Percentiles rank a stretch among this genome's conserved stretches.
Conservation (phyloP, 2,797 vertebrate genomes). For the Microctenopoma lineatum region DNA sequence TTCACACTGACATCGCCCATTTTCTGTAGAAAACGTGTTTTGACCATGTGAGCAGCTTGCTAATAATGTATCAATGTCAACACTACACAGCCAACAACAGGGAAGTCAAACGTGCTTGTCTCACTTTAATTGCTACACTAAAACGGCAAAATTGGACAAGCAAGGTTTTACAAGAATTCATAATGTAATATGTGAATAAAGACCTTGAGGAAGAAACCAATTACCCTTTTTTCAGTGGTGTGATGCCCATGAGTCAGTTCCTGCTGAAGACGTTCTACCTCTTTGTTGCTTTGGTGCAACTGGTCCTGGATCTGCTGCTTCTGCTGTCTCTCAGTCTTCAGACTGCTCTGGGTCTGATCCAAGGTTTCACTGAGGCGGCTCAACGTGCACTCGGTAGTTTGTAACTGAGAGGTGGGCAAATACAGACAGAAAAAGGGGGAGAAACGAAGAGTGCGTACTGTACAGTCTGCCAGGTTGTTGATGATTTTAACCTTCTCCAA, state of each 20-base stretch:
- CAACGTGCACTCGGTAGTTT: constrained; percentile 29
- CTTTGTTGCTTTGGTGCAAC: constrained; percentile 36
- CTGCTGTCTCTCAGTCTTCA: constrained; percentile 37
- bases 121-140: constrained; percentile 1
- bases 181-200: constrained; percentile 21
- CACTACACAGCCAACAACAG: constrained; percentile 22
- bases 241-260: constrained; percentile 18
- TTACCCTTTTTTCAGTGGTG: constrained; percentile 64
- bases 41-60: constrained; percentile 30
- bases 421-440: constrained; percentile 10
- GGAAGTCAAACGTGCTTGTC: constrained; percentile 5
- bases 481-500: constrained; percentile 20
- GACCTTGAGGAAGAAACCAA: constrained; percentile 39
- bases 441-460: constrained; percentile 12
- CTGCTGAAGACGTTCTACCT: constrained; percentile 48
- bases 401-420: constrained; percentile 47
- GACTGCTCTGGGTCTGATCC: constrained; percentile 42
- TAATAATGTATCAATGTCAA: constrained; percentile 41
- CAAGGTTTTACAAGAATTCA: constrained; percentile 12
- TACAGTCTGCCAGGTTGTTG: constrained; percentile 1
- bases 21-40: constrained; percentile 30
- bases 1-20: constrained; percentile 22
- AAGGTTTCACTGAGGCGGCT: constrained; percentile 36
- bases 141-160: constrained; percentile 14
- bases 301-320: constrained; percentile 58